Base-by-base conservation (phyloP, 2,888 invertebrate genomes). In the Eubasilissa splendida region DNA sequence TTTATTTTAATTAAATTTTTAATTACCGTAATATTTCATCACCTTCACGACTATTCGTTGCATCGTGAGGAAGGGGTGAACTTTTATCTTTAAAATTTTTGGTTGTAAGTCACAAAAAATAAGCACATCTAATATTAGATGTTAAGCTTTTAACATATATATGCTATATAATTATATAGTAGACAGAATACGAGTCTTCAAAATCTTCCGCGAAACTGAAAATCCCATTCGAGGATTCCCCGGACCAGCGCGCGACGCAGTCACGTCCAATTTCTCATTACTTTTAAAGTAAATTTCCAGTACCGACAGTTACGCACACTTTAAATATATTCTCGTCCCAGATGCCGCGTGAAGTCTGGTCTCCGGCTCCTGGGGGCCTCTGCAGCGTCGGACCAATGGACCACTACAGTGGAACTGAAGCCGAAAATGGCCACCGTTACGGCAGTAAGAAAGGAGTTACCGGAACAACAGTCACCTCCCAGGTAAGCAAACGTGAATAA, bases 351-450 rank as follows among this genome's bases (percentile, higher is more conserved):
- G 77, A 96, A 97, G 88, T 95, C 95, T 75, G 98, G 97, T 0
- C 89, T 98, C 80, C 92, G 95, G 83, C 93, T 98, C 85, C 91
- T 97, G 86, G 96, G 96, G 83, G 97, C 96, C 42, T 94, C 95
- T 75, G 93, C 95, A 87, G 94, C 91, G 85, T 94, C 88, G 85
- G 94, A 92, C 78, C 93, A 93, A 82, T 98, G 98, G 98, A 96
- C 95, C 85, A 94, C 98, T 84, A 95, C 95, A 33, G 94, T 96
- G 70, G 97, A 98, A 86, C 94, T 95, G 75, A 95, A 97, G 86
- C 95, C 96, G 84, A 96, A 96, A 2, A 94, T 94, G 2, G 97
- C 97, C 52, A 95, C 97, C 14, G 97, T 98, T 77, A 97, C 97
- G 0, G 96, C 96, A 0, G 93, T 95, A 78, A 90, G 93, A 84